These are phyloP conservation scores for Meta bourneti DNA, from an alignment of 2,888 invertebrate species.

Conservation along the genomic window DNA sequence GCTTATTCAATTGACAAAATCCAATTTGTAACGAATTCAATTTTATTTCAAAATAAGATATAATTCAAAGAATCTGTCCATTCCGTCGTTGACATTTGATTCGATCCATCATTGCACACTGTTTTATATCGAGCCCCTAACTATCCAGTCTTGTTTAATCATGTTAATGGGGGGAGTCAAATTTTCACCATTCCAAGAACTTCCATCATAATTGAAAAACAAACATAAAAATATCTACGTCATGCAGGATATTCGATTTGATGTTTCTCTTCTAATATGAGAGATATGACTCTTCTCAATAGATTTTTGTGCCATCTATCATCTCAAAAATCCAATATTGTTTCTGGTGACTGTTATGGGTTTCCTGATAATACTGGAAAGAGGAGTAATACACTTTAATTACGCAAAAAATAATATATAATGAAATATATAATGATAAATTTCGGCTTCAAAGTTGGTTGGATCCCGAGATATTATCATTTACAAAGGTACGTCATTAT, in stretches of 20 bases:
- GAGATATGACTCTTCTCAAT: neutral
- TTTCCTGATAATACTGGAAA: neutral
- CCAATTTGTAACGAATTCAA: no score
- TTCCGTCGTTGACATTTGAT: neutral
- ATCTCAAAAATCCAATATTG: neutral
- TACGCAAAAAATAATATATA: neutral
- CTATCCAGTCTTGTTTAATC: neutral
- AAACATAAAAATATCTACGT: neutral
- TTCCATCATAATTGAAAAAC: neutral
- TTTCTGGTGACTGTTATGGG: neutral
- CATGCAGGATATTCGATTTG: neutral
- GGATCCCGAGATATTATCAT: neutral
- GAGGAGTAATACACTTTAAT: neutral
- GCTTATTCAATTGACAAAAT: no score
- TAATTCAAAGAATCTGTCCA: neutral
- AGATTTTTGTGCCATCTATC: neutral
- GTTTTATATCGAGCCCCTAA: neutral
- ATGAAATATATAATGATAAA: neutral
- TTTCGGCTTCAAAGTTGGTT: neutral
- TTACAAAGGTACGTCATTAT: neutral
- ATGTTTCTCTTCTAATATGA: neutral
- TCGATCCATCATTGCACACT: neutral
- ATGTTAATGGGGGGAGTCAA: neutral
- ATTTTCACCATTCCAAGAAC: no score
- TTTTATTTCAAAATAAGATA: neutral